A percentile compares a stretch with the other conserved stretches of the same genome.
phyloP scores from a whole-genome alignment of 2,797 vertebrate species.

The Percopsis omiscomaycus region DNA sequence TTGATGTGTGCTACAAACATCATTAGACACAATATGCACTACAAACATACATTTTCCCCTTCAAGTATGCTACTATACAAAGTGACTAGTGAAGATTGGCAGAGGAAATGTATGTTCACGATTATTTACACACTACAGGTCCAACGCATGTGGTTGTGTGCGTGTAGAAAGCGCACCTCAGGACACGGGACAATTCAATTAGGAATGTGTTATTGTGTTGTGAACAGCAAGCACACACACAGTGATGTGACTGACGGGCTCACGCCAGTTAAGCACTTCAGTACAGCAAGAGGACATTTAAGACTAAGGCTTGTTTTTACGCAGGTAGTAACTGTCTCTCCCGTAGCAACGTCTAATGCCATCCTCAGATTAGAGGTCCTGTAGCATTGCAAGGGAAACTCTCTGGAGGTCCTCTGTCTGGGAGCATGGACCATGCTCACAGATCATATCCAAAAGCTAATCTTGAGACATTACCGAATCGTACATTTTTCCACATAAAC shows the following conservation, averaged over 20 bases:
- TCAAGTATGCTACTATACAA: conserved; percentile 78
- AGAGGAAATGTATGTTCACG: conserved; percentile 55
- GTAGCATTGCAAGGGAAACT: background rate
- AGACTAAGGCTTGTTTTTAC: conserved; percentile 42
- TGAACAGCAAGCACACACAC: conserved; percentile 21
- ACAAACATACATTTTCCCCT: conserved; percentile 73
- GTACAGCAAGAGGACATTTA: conserved; percentile 37
- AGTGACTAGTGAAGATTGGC: conserved; percentile 81
- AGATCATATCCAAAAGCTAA: conserved; percentile 3
- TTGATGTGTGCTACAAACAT: conserved; percentile 65
- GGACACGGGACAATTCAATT: background rate
- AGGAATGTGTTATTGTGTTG: conserved; percentile 30
- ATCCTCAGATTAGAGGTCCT: background rate
- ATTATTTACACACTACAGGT: conserved; percentile 72
- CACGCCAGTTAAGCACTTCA: conserved; percentile 42
- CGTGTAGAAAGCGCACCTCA: conserved; percentile 11
- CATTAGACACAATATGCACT: conserved; percentile 63
- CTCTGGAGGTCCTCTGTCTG: conserved; percentile 13
- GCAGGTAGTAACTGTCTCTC: conserved; percentile 9
- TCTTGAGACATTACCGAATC: too few species aligned
- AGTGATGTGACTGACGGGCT: conserved; percentile 38
- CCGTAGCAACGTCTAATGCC: conserved; percentile 2
- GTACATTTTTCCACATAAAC: too few species aligned
- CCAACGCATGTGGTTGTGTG: conserved; percentile 31
- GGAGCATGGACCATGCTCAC: conserved; percentile 20